phyloP scores from a whole-genome alignment of 2,113 vertebrate species.

The Podiceps cristatus region DNA sequence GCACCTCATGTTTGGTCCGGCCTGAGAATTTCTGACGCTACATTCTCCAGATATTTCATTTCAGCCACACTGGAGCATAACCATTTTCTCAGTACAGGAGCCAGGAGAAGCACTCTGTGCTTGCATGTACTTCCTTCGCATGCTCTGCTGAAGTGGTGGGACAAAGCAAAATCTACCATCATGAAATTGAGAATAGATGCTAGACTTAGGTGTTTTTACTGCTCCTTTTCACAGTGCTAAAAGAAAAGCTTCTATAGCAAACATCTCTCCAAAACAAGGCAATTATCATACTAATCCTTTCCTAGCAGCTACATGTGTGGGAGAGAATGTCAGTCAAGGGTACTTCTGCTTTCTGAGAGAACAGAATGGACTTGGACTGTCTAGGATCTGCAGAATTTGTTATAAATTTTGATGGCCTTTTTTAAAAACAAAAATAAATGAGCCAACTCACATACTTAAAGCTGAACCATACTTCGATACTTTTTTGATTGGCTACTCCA shows the following conservation, averaged over 20 bases:
- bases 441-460: not conserved
- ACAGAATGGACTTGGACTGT: not conserved
- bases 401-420: not conserved
- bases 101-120: not conserved
- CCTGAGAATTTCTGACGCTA: not conserved
- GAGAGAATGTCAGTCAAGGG: not conserved
- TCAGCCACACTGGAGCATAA: not conserved
- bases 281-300: slow-evolving; percentile 1
- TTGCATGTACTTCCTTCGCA: not conserved
- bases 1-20: not conserved
- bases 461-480: not conserved
- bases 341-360: not conserved
- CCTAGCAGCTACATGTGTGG: not conserved
- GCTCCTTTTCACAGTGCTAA: not conserved
- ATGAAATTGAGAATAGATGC: not conserved
- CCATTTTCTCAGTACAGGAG: not conserved
- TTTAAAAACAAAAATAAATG: not conserved
- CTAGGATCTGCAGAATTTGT: not conserved
- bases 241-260: not conserved
- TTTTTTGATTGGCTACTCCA: not conserved
- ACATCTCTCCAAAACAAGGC: slow-evolving; percentile 13
- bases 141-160: not conserved
- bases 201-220: not conserved
- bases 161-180: not conserved
- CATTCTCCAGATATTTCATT: not conserved